These are phyloP conservation scores for Dryas iulia DNA, from an alignment of 1,140 invertebrate genomes.

Conservation along the genomic window DNA sequence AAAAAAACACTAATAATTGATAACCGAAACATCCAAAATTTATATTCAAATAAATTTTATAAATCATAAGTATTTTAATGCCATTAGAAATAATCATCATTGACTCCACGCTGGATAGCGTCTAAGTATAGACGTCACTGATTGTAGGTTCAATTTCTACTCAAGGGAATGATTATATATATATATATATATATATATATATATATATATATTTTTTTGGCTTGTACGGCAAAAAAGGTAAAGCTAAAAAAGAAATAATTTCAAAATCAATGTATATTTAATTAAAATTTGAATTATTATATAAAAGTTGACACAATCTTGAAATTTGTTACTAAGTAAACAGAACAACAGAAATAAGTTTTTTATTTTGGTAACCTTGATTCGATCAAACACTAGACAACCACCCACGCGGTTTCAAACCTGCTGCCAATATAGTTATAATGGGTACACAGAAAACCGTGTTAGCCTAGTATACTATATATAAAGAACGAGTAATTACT, in stretches of 20 bases:
- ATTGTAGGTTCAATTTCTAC: no score
- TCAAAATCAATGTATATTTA: neutral
- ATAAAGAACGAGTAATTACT: neutral
- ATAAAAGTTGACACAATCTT: neutral
- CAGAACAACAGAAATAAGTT: no score
- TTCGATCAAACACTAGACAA: conserved; percentile 4
- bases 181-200: no score
- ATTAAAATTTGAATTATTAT: neutral
- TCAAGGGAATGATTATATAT: no score
- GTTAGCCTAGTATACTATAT: neutral
- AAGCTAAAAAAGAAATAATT: neutral
- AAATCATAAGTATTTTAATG: neutral
- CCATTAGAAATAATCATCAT: no score
- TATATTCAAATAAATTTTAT: neutral
- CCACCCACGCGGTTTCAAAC: neutral
- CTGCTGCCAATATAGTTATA: neutral
- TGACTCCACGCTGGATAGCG: no score
- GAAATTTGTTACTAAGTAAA: conserved; percentile 10
- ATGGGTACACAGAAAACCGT: neutral
- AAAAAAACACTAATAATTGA: neutral
- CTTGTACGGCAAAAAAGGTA: no score
- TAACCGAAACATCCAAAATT: neutral
- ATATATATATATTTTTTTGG: no score
- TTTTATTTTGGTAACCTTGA: no score
- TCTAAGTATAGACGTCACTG: no score